phyloP scores from a whole-genome alignment of 2,797 vertebrate genomes.

The Pteronotus mesoamericanus region DNA sequence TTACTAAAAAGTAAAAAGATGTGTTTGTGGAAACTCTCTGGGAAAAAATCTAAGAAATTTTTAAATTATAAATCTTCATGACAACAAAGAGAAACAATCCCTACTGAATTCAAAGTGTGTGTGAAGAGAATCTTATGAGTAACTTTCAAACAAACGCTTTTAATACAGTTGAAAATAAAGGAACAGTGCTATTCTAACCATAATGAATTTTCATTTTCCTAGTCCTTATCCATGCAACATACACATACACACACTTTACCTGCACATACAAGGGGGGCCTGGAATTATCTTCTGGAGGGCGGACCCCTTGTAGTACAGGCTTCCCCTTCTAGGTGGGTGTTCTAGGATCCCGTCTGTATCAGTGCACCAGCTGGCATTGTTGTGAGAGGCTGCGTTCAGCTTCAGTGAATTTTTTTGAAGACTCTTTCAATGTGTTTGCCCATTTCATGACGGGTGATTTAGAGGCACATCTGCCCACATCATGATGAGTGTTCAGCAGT shows the following conservation, averaged over 20 bases:
- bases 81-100: constrained; percentile 3
- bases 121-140: neutral
- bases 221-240: neutral
- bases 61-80: constrained; percentile 8
- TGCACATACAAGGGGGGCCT: neutral
- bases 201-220: neutral
- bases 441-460: neutral
- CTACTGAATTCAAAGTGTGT: neutral
- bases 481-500: neutral
- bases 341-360: neutral
- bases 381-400: neutral
- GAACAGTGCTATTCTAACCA: neutral
- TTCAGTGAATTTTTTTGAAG: neutral
- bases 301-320: neutral
- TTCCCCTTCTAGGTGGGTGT: neutral
- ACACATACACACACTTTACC: neutral
- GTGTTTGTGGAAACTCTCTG: neutral
- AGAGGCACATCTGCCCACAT: neutral
- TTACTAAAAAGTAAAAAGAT: neutral
- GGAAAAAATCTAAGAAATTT: neutral
- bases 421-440: neutral
- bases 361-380: neutral
- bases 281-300: neutral
- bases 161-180: neutral
- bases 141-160: constrained; percentile 29